These are phyloP conservation scores for Tapirus indicus DNA, from an alignment of 2,797 vertebrate species.

Conservation along the genomic window DNA sequence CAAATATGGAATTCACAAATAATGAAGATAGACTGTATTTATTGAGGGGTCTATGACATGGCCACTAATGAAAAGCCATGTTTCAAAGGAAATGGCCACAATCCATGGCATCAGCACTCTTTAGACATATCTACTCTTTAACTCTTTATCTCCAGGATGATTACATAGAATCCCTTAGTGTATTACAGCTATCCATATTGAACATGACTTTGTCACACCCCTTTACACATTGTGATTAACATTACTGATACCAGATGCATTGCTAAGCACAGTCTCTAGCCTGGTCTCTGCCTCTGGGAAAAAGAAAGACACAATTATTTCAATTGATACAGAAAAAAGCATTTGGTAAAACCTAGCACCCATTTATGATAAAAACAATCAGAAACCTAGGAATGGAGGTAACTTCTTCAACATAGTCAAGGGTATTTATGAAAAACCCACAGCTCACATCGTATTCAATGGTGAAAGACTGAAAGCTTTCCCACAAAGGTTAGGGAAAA, in stretches of 20 bases:
- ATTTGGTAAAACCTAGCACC: not conserved
- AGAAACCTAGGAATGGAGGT: not conserved
- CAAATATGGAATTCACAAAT: not conserved
- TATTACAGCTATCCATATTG: not conserved
- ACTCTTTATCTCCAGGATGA: not conserved
- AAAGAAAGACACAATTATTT: not conserved
- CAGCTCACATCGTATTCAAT: not conserved
- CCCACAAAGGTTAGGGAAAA: not conserved
- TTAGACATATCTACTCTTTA: not conserved
- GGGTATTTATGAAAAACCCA: not conserved
- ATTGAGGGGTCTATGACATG: not conserved
- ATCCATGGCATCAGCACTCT: not conserved
- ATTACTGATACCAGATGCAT: not conserved
- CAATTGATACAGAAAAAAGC: not conserved
- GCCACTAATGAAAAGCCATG: not conserved
- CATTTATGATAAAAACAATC: not conserved
- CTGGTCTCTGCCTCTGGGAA: not conserved
- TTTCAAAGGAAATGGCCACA: not conserved
- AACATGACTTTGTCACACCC: not conserved
- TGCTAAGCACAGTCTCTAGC: not conserved
- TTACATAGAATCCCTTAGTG: not conserved
- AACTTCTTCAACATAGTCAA: not conserved
- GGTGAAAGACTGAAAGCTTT: not conserved
- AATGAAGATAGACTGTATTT: not conserved
- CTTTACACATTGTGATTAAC: not conserved